phyloP scores from a whole-genome alignment of 1,140 invertebrate species.

The Tetramorium simillimum region DNA sequence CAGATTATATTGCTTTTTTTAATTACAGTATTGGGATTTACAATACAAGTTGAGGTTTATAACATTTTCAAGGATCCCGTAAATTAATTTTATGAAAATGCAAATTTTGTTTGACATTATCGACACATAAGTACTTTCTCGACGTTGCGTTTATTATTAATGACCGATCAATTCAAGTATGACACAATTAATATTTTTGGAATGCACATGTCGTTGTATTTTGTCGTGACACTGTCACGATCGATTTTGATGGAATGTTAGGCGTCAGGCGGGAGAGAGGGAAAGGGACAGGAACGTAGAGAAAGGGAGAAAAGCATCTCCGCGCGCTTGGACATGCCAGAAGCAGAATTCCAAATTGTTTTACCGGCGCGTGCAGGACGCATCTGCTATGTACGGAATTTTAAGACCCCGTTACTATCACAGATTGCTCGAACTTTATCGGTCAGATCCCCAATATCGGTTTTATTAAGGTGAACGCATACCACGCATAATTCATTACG shows the following conservation, averaged over 20 bases:
- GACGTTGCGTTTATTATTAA: background rate
- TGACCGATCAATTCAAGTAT: background rate
- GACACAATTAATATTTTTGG: slow-evolving; percentile 50
- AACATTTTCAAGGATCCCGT: background rate
- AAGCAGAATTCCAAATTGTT: slow-evolving; percentile 72
- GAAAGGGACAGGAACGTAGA: background rate
- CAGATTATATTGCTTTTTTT: no score
- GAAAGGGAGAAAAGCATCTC: slow-evolving; percentile 9
- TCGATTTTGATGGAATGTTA: slow-evolving; percentile 67
- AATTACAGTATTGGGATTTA: background rate
- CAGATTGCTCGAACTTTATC: slow-evolving; percentile 64
- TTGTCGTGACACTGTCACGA: slow-evolving; percentile 12
- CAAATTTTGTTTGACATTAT: background rate
- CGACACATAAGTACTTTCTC: background rate
- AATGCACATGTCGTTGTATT: slow-evolving; percentile 12
- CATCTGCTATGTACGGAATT: slow-evolving; percentile 67
- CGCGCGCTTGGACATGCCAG: slow-evolving; percentile 22
- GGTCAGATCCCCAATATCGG: slow-evolving; percentile 5
- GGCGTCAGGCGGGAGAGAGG: background rate
- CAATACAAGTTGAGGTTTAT: background rate
- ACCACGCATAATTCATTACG: slow-evolving; percentile 66
- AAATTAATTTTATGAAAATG: background rate
- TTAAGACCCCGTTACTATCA: slow-evolving; percentile 58
- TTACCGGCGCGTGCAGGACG: slow-evolving; percentile 42
- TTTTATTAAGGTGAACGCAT: slow-evolving; percentile 66